Percentiles rank a stretch among this genome's conserved stretches.
Conservation (phyloP, 2,888 invertebrate species). For the Hydrotaea cyrtoneurina region DNA sequence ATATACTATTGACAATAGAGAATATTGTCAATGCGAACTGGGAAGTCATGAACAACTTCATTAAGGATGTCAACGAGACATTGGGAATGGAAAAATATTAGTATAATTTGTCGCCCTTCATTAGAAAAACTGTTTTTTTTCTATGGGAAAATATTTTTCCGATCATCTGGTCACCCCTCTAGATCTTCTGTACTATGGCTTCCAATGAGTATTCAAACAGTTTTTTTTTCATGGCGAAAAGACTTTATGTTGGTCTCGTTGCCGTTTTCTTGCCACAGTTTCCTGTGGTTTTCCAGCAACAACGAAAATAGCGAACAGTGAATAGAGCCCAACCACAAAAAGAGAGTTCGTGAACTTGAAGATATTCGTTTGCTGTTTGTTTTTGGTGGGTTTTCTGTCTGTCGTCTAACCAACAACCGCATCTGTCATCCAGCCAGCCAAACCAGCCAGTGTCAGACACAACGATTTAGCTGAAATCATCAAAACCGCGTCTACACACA, state of each 20-base stretch:
- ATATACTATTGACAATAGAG: no score
- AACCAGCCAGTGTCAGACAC: background rate
- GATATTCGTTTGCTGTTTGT: constrained; percentile 26
- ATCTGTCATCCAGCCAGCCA: background rate
- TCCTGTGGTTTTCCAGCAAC: constrained; percentile 52
- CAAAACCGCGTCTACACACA: background rate
- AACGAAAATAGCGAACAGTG: constrained; percentile 14
- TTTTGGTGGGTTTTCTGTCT: background rate
- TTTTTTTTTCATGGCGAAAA: constrained; percentile 38
- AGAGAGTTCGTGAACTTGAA: constrained; percentile 61
- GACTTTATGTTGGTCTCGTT: constrained; percentile 28
- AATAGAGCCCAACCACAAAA: constrained; percentile 16
- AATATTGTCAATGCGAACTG: no score
- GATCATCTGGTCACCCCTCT: constrained; percentile 10
- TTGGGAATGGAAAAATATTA: no score
- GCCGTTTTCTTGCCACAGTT: constrained; percentile 37
- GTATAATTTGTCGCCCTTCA: no score
- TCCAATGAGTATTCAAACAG: constrained; percentile 34
- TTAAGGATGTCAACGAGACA: no score
- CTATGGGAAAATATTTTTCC: background rate
- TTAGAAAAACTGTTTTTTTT: no score
- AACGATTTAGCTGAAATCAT: background rate
- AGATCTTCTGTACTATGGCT: background rate
- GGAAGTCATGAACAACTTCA: no score
- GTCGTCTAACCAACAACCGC: background rate